Evolutionary conservation across 2,797 vertebrate genomes (phyloP).

Genomic region (Anas acuta): DNA sequence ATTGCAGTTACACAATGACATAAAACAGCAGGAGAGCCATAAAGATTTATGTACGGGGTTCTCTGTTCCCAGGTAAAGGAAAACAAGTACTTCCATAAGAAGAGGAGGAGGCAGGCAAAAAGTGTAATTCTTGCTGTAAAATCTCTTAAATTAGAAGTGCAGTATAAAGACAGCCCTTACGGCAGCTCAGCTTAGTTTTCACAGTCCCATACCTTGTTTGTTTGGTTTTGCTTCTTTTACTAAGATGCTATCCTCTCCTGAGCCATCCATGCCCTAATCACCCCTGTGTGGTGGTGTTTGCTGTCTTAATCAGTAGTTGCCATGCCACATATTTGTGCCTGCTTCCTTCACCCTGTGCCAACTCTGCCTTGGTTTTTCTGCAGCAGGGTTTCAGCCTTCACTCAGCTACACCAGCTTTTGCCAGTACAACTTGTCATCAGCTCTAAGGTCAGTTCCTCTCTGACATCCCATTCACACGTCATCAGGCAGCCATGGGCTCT

Average conservation of each 20-base stretch:
- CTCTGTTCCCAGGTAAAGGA: slow-evolving; percentile 44
- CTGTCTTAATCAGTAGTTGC: not conserved
- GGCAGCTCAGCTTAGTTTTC: not conserved
- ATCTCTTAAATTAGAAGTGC: not conserved
- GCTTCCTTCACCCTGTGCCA: not conserved
- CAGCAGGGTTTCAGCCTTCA: not conserved
- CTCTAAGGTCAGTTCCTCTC: slow-evolving; percentile 1
- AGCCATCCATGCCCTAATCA: not conserved
- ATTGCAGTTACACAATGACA: slow-evolving; percentile 8
- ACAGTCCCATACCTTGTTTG: not conserved
- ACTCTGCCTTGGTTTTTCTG: not conserved
- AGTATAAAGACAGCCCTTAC: not conserved
- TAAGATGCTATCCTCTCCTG: not conserved
- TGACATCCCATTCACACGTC: slow-evolving; percentile 12
- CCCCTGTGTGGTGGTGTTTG: not conserved
- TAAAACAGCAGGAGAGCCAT: slow-evolving; percentile 25
- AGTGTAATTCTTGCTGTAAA: slow-evolving; percentile 22
- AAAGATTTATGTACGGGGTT: slow-evolving; percentile 11
- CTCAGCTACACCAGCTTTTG: slow-evolving; percentile 23
- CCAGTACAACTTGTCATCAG: slow-evolving; percentile 57
- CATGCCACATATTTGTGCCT: not conserved
- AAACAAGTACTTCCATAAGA: slow-evolving; percentile 28
- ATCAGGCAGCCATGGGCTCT: slow-evolving; percentile 34
- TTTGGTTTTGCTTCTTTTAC: not conserved
- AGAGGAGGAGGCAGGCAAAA: not conserved